These are phyloP conservation scores for Brachionus rubens DNA, from an alignment of 1,140 invertebrate genomes.

Conservation along the genomic window DNA sequence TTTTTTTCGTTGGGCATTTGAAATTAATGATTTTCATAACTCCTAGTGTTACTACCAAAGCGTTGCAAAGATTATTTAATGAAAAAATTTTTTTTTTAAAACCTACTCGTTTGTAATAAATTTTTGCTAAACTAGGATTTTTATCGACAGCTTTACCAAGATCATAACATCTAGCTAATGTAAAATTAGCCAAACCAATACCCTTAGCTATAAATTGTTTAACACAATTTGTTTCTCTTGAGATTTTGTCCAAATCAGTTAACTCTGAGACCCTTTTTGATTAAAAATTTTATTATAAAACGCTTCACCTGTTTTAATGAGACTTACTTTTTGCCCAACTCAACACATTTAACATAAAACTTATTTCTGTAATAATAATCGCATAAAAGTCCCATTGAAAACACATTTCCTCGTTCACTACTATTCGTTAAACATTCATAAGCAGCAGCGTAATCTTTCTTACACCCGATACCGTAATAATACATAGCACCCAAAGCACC, in stretches of 20 bases:
- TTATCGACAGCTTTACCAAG: slow-evolving; percentile 53
- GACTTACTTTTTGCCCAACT: slow-evolving; percentile 56
- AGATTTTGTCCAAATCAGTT: slow-evolving; percentile 52
- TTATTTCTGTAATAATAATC: slow-evolving; percentile 57
- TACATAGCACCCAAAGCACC: slow-evolving; percentile 60
- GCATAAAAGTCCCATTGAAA: slow-evolving; percentile 59
- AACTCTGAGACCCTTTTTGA: slow-evolving; percentile 53
- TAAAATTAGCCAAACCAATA: slow-evolving; percentile 58
- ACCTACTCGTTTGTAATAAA: slow-evolving; percentile 57
- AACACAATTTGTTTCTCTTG: slow-evolving; percentile 56
- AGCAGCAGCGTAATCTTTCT: slow-evolving; percentile 52
- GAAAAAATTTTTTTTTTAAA: background rate
- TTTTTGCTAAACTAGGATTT: slow-evolving; percentile 51
- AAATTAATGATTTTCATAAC: no score
- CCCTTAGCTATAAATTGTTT: slow-evolving; percentile 56
- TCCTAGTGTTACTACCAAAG: no score
- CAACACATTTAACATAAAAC: slow-evolving; percentile 58
- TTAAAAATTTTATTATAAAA: slow-evolving; percentile 19
- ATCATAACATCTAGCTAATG: slow-evolving; percentile 56
- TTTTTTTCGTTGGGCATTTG: no score
- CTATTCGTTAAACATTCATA: slow-evolving; percentile 58
- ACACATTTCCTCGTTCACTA: slow-evolving; percentile 59
- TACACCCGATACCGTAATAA: slow-evolving; percentile 56
- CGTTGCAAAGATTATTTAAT: background rate
- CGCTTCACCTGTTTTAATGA: no score